Evolutionary conservation across 1,140 invertebrate genomes (phyloP).

Genomic region (Drosophila ironensis): DNA sequence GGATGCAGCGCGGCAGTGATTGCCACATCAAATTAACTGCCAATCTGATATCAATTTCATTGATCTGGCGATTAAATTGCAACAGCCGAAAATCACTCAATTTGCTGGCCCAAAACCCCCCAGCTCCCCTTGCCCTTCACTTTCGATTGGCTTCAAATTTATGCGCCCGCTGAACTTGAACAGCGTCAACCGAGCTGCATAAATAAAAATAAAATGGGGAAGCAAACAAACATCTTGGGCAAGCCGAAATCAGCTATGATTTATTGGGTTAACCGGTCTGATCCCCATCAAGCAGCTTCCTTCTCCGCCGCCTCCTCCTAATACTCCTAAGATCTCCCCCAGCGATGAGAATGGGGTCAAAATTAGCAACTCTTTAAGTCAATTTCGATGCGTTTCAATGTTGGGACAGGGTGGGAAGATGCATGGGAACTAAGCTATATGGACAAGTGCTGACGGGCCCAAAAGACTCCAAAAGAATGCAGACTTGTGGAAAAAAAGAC

Average conservation of each 20-base stretch:
- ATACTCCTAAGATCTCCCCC: slow-evolving; percentile 9
- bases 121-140: background rate
- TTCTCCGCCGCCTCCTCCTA: background rate
- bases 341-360: slow-evolving; percentile 65
- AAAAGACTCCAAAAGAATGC: background rate
- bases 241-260: slow-evolving; percentile 59
- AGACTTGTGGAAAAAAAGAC: background rate
- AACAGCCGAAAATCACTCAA: slow-evolving; percentile 29
- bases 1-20: slow-evolving; percentile 22
- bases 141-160: slow-evolving; percentile 49
- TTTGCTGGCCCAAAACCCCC: slow-evolving; percentile 13
- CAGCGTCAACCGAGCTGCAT: slow-evolving; percentile 12
- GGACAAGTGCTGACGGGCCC: slow-evolving; percentile 17
- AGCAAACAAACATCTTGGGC: slow-evolving; percentile 48
- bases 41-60: slow-evolving; percentile 26
- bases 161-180: slow-evolving; percentile 60
- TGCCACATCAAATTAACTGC: slow-evolving; percentile 43
- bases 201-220: slow-evolving; percentile 34
- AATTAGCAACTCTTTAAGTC: slow-evolving; percentile 65
- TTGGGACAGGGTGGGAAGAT: background rate
- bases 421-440: slow-evolving; percentile 24
- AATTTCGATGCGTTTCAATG: slow-evolving; percentile 48
- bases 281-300: slow-evolving; percentile 1
- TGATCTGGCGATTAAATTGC: slow-evolving; percentile 27
- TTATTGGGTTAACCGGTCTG: slow-evolving; percentile 46